A percentile compares a stretch with the other conserved stretches of the same genome.
Conservation (phyloP, 1,140 invertebrate species). For the Orchestia grillus region DNA sequence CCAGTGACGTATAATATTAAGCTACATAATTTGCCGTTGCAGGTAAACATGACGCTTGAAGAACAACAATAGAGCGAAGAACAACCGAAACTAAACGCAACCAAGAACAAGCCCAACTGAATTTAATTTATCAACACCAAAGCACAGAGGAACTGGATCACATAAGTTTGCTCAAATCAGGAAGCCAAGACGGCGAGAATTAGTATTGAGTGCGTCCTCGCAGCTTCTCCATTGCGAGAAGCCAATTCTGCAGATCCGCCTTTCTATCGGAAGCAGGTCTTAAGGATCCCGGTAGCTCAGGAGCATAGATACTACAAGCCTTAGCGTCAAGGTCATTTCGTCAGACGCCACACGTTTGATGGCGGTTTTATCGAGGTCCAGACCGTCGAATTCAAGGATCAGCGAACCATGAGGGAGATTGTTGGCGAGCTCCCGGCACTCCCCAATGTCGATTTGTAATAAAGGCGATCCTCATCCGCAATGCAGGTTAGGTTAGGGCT, state of each 20-base stretch:
- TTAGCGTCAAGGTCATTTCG: background rate
- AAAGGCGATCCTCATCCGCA: conserved; percentile 24
- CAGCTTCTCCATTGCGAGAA: background rate
- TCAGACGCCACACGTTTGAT: conserved; percentile 10
- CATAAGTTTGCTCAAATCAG: background rate
- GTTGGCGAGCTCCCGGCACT: background rate
- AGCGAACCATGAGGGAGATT: conserved; percentile 17
- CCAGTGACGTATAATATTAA: too few relatives aligned
- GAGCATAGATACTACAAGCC: background rate
- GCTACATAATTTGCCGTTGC: too few relatives aligned
- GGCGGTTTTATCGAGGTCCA: background rate
- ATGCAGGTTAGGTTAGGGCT: background rate
- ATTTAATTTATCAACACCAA: background rate
- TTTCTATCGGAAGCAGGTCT: background rate
- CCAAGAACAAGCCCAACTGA: too few relatives aligned
- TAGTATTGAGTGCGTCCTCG: background rate
- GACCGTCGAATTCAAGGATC: background rate
- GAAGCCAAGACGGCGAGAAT: background rate
- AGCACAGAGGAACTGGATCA: background rate
- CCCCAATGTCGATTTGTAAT: conserved; percentile 26
- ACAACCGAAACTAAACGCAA: too few relatives aligned
- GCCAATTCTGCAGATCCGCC: background rate
- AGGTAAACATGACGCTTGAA: too few relatives aligned
- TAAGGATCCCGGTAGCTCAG: background rate
- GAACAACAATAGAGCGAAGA: too few relatives aligned